Evolutionary conservation across 2,888 invertebrate genomes (phyloP).

Genomic region (Deilephila elpenor): DNA sequence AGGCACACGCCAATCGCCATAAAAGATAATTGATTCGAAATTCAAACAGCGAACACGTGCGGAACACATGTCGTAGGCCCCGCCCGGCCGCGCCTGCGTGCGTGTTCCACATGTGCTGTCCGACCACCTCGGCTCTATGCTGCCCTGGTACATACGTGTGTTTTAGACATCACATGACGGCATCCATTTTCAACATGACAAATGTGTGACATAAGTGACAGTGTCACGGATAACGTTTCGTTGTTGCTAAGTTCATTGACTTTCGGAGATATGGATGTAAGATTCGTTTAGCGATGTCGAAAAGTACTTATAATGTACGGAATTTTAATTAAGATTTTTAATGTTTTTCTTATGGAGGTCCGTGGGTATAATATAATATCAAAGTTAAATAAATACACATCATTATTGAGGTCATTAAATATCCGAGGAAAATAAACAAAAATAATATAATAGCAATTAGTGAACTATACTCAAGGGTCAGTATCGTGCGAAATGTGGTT

Average conservation of each 20-base stretch:
- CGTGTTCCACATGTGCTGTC: conserved; percentile 46
- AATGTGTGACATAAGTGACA: conserved; percentile 43
- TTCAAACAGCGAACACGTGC: background rate
- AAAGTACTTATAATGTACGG: no score
- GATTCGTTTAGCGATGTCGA: no score
- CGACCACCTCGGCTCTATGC: conserved; percentile 50
- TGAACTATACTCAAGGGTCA: no score
- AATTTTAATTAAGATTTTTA: no score
- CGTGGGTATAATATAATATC: no score
- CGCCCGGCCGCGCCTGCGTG: background rate
- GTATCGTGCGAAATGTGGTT: no score
- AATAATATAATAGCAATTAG: no score
- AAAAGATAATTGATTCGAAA: background rate
- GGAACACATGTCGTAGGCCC: background rate
- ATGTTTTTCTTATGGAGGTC: no score
- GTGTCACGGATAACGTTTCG: conserved; percentile 23
- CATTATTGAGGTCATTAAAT: no score
- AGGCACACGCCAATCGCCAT: background rate
- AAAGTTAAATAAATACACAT: no score
- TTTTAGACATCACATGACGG: conserved; percentile 66
- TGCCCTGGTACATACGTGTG: conserved; percentile 65
- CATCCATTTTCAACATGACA: conserved; percentile 60
- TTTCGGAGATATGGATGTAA: background rate
- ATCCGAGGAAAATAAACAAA: no score
- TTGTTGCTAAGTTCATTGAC: background rate